These are phyloP conservation scores for Limnothrissa miodon DNA, from an alignment of 2,113 vertebrate species.

Conservation along the genomic window DNA sequence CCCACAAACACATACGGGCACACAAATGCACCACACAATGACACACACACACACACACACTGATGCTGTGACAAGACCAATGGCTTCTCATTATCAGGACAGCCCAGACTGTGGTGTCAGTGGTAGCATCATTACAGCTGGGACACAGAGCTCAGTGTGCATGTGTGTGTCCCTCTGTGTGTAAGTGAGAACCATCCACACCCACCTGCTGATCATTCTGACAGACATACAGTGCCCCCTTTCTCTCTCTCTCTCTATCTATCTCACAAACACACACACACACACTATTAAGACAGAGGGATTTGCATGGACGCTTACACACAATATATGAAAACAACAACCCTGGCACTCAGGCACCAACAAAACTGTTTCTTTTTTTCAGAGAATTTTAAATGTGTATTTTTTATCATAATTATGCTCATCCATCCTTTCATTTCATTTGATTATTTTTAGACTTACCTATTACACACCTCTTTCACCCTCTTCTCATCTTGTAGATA, in stretches of 20 bases:
- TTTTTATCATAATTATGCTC: too few species aligned
- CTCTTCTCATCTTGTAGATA: too few species aligned
- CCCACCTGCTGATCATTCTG: not conserved
- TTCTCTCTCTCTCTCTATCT: too few species aligned
- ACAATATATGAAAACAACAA: too few species aligned
- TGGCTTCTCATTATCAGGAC: constrained; percentile 3
- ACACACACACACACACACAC: not conserved
- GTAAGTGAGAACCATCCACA: not conserved
- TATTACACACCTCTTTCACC: too few species aligned
- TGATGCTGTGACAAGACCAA: not conserved
- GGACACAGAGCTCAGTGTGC: not conserved
- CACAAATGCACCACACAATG: too few species aligned
- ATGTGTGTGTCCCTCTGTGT: not conserved
- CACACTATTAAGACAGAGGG: not conserved
- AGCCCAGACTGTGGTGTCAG: not conserved
- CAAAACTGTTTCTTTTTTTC: too few species aligned
- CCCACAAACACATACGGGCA: constrained; percentile 44
- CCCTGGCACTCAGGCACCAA: too few species aligned
- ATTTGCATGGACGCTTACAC: too few species aligned
- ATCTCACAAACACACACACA: not conserved
- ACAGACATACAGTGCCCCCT: not conserved
- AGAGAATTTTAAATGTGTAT: not conserved
- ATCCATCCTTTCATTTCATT: too few species aligned
- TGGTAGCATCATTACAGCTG: not conserved
- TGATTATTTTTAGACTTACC: too few species aligned